Conservation (phyloP, 2,797 vertebrate species). For the Hozukius guyotensis region DNA sequence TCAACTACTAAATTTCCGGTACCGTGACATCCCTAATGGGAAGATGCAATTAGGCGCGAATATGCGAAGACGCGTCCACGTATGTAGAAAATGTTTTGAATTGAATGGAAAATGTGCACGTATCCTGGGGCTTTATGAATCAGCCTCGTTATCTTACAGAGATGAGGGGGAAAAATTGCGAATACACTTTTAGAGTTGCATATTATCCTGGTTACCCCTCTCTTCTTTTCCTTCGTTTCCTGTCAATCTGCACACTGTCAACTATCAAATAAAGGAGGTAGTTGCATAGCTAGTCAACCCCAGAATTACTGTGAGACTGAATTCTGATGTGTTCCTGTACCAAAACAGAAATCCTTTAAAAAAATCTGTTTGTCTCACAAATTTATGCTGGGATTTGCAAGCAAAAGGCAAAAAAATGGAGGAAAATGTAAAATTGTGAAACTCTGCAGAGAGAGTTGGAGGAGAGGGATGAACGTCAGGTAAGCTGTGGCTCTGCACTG, state of each 20-base stretch:
- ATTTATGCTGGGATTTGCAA: conserved; percentile 5
- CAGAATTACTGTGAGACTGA: conserved; percentile 4
- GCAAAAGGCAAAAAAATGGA: conserved; percentile 2
- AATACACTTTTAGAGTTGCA: not conserved
- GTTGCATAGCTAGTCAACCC: not conserved
- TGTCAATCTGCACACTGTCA: not conserved
- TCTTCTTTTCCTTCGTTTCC: not conserved
- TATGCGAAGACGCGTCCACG: not conserved
- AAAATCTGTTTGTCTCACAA: not conserved
- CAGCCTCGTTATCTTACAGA: not conserved
- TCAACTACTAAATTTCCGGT: too few relatives aligned
- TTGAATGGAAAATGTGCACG: not conserved
- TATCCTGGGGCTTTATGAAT: not conserved
- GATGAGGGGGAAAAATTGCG: not conserved
- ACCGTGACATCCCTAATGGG: not conserved
- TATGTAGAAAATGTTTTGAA: not conserved
- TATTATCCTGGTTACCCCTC: not conserved
- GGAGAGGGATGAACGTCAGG: not conserved
- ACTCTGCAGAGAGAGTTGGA: conserved; percentile 8
- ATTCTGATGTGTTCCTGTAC: not conserved
- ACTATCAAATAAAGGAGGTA: not conserved
- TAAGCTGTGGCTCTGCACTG: not conserved
- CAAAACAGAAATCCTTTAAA: not conserved
- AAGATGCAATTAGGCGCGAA: not conserved
- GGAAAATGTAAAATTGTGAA: not conserved